These are phyloP conservation scores for Campylomormyrus tamandua DNA, from an alignment of 2,113 vertebrate species.

Conservation along the genomic window DNA sequence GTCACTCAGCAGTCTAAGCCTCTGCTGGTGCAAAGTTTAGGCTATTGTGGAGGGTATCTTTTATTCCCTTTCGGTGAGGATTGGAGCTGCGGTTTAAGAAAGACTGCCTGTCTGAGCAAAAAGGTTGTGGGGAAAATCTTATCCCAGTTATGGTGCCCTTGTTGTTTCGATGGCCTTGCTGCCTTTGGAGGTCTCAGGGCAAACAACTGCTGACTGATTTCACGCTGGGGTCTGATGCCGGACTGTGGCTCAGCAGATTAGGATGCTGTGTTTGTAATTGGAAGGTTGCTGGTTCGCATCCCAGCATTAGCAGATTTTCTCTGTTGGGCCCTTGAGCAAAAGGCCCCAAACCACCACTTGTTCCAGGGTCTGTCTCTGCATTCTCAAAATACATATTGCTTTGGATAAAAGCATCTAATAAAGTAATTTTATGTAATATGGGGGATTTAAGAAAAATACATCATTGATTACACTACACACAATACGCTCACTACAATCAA, in stretches of 20 bases:
- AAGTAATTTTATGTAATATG: not conserved
- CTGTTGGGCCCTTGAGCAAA: not conserved
- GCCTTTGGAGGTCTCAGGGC: not conserved
- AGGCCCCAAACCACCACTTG: not conserved
- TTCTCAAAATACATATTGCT: not conserved
- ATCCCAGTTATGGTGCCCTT: not conserved
- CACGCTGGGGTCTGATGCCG: not conserved
- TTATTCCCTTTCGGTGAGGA: not conserved
- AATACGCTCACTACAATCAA: not conserved
- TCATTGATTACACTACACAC: not conserved
- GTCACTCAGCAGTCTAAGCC: not conserved
- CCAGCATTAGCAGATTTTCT: not conserved
- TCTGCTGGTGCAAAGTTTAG: not conserved
- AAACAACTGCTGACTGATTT: not conserved
- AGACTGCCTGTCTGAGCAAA: not conserved
- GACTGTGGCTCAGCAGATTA: not conserved
- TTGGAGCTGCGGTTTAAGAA: not conserved
- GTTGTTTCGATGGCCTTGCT: not conserved
- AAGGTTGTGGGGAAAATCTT: not conserved
- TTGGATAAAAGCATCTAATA: not conserved
- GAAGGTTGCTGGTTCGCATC: not conserved
- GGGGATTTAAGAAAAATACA: not conserved
- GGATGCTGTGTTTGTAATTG: not conserved
- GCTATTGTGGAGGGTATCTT: not conserved
- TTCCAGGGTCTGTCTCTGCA: not conserved